Evolutionary conservation across 2,797 vertebrate species (phyloP).

Genomic region (Hyperoplus lanceolatus): DNA sequence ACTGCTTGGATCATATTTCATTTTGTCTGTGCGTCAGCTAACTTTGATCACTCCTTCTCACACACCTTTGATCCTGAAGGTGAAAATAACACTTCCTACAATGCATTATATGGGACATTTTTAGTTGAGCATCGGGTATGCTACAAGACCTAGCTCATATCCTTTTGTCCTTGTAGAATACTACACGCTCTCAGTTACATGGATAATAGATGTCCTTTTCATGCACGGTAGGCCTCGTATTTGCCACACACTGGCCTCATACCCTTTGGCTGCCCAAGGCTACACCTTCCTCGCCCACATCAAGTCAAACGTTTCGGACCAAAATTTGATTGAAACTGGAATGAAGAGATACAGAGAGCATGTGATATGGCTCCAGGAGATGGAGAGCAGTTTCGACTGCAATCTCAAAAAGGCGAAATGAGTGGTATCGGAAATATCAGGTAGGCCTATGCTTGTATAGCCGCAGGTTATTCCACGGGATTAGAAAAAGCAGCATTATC

Average conservation of each 20-base stretch:
- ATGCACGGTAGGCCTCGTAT: slow-evolving; percentile 65
- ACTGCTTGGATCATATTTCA: slow-evolving; percentile 18
- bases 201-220: slow-evolving; percentile 76
- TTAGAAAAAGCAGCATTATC: slow-evolving; percentile 79
- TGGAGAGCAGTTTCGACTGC: slow-evolving; percentile 63
- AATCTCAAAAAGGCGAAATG: slow-evolving; percentile 62
- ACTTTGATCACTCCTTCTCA: slow-evolving; percentile 9
- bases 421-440: slow-evolving; percentile 79
- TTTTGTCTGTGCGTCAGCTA: slow-evolving; percentile 1
- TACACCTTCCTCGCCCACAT: slow-evolving; percentile 63
- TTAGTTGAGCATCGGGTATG: background rate
- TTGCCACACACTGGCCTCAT: slow-evolving; percentile 63
- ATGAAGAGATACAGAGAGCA: slow-evolving; percentile 93
- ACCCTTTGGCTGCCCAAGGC: slow-evolving; percentile 70
- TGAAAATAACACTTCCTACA: slow-evolving; percentile 14
- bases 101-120: slow-evolving; percentile 17
- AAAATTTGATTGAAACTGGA: slow-evolving; percentile 95
- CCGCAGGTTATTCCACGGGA: slow-evolving; percentile 75
- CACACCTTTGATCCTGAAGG: slow-evolving; percentile 37
- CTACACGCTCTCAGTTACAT: slow-evolving; percentile 47
- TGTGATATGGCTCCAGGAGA: slow-evolving; percentile 92
- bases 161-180: slow-evolving; percentile 66
- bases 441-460: slow-evolving; percentile 66
- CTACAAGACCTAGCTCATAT: slow-evolving; percentile 33
- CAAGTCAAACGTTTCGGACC: slow-evolving; percentile 87